Base-by-base conservation (phyloP, 92 coral and sea anemone species). In the Montipora capitata region DNA sequence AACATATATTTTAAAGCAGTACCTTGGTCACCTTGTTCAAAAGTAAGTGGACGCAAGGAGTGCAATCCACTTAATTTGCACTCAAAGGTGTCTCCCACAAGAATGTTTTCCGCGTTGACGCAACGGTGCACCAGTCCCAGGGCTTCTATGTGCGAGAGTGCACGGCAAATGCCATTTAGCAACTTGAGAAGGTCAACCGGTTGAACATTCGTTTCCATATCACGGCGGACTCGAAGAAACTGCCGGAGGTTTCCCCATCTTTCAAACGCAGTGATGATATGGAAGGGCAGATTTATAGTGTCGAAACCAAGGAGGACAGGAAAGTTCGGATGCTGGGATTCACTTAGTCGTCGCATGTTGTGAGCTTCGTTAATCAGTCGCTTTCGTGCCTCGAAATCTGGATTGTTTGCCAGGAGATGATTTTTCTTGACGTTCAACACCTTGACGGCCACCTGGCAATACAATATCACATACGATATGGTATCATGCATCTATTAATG, bases 41-140 rank as follows among this genome's bases (percentile, higher is more conserved):
- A 35, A 18, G 78, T 20, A 40, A 72, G 70, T 39, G 20, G 38
- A 40, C 38, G 62, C 54, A 63, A n/a, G 72, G 52, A 39, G 15
- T 85, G 75, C 76, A 85, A n/a, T 15, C 82, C 81, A 39, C 82
- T 65, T 40, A 85, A 17, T 11, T 85, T 76, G 74, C 89, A 85
- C 54, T 66, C 71, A 54, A 14, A 85, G 38, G n/a, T 52, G 7
- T 85, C 83, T 17, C 75, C 83, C 5, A 85, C 89, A 2, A 85
- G 82, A 4, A 85, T 64, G 13, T 85, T 85, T 65, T 41, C 57
- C 7, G 89, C 89, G 82, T 64, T 85, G 75, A 76, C 68, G 2
- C 83, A 72, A 13, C 89, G 76, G 57, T 85, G 89, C 4, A 85
- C 82, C 57, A 76, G 38, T 12, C 44, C 58, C 40, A 11, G 0